Evolutionary conservation across 2,113 vertebrate genomes (phyloP).

Genomic region (Arenaria interpres): DNA sequence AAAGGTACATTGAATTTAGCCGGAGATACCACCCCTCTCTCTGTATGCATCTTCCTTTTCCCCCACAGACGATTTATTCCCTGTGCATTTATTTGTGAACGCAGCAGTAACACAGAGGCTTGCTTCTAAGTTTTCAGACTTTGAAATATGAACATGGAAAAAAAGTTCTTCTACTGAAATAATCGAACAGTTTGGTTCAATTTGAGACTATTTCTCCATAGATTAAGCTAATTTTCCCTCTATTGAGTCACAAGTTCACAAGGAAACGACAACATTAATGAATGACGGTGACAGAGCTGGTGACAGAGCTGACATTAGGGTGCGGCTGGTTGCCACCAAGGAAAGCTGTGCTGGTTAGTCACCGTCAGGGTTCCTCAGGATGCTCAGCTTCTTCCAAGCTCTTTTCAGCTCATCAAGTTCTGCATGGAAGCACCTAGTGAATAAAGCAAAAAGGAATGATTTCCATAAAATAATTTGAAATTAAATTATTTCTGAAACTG

Average conservation of each 20-base stretch:
- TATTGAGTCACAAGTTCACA: too few species aligned
- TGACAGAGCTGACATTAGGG: accelerated
- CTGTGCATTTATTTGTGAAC: accelerated
- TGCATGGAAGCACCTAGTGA: neutral
- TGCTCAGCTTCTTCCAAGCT: neutral
- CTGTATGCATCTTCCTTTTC: neutral
- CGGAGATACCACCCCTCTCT: neutral
- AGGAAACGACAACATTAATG: neutral
- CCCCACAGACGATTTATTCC: neutral
- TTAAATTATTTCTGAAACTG: neutral
- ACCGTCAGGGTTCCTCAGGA: neutral
- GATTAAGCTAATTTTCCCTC: neutral
- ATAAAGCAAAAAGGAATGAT: neutral
- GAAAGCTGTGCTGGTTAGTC: neutral
- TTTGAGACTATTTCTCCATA: neutral
- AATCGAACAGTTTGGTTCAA: neutral
- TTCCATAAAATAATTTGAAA: neutral
- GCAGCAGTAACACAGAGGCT: neutral
- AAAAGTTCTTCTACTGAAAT: neutral
- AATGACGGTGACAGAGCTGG: neutral
- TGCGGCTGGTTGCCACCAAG: too few species aligned
- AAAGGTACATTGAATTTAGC: neutral
- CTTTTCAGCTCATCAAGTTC: neutral
- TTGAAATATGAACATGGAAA: neutral
- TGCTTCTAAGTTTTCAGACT: neutral